phyloP scores from a whole-genome alignment of 1,140 invertebrate genomes.

The Zaprionus taronus region DNA sequence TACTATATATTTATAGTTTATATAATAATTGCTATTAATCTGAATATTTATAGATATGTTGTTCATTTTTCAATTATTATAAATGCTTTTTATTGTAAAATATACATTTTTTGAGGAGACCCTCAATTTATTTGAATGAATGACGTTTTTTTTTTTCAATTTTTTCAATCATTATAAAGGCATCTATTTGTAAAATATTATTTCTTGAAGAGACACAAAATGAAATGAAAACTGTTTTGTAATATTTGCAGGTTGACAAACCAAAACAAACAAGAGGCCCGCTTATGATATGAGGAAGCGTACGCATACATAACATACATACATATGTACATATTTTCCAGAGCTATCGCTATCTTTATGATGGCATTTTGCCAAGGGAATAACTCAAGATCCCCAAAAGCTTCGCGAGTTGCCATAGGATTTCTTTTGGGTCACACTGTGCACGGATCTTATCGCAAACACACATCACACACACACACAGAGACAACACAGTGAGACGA shows the following conservation, averaged over 20 bases:
- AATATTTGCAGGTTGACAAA: neutral
- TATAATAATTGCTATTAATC: too few relatives aligned
- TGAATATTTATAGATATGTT: too few relatives aligned
- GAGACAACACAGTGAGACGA: neutral
- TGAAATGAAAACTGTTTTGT: neutral
- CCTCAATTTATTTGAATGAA: too few relatives aligned
- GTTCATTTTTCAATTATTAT: neutral
- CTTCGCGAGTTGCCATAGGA: slow-evolving; percentile 23
- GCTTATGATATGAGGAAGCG: slow-evolving; percentile 15
- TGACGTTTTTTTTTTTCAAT: too few relatives aligned
- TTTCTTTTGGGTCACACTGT: slow-evolving; percentile 35
- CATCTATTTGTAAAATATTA: neutral
- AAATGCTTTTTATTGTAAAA: neutral
- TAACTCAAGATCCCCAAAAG: slow-evolving; percentile 40
- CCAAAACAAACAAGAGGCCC: neutral
- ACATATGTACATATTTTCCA: neutral
- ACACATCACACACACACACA: slow-evolving; percentile 6
- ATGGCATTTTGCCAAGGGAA: slow-evolving; percentile 20
- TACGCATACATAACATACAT: slow-evolving; percentile 6
- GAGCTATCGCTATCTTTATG: slow-evolving; percentile 39
- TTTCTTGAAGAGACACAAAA: neutral
- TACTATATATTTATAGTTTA: too few relatives aligned
- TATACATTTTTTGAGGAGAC: neutral
- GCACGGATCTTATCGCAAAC: slow-evolving; percentile 42
- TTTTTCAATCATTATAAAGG: neutral